A percentile compares a stretch with the other conserved stretches of the same genome.
phyloP scores from a whole-genome alignment of 2,797 vertebrate genomes.

The Protosalanx chinensis region DNA sequence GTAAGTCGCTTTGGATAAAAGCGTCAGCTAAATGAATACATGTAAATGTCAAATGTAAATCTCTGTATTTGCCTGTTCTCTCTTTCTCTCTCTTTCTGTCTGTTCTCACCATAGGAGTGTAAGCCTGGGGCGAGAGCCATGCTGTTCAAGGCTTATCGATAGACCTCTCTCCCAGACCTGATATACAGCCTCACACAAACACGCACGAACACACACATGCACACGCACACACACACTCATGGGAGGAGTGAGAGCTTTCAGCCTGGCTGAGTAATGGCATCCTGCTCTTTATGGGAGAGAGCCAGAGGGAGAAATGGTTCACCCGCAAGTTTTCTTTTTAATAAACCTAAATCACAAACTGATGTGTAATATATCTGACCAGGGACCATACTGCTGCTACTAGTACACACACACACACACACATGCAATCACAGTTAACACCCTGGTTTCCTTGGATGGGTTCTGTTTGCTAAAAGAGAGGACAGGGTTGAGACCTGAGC shows the following conservation, averaged over 20 bases:
- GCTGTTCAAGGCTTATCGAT: conserved; percentile 59
- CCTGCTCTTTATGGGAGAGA: conserved; percentile 26
- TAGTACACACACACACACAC: conserved; percentile 8
- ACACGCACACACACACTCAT: conserved; percentile 28
- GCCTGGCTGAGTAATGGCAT: conserved; percentile 40
- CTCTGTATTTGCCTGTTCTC: too few relatives aligned
- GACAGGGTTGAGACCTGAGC: background rate
- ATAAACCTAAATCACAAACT: conserved; percentile 63
- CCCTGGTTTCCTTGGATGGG: conserved; percentile 42
- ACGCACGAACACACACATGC: too few relatives aligned
- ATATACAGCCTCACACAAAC: conserved; percentile 38
- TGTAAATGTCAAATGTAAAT: too few relatives aligned
- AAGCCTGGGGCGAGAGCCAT: conserved; percentile 51
- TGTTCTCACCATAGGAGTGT: conserved; percentile 1
- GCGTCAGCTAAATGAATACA: too few relatives aligned
- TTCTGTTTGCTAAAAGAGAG: conserved; percentile 36
- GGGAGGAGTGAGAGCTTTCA: conserved; percentile 22
- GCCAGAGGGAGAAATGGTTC: conserved; percentile 32
- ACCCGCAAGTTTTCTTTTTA: conserved; percentile 61
- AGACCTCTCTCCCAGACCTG: conserved; percentile 50
- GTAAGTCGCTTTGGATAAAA: too few relatives aligned
- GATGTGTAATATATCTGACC: conserved; percentile 58
- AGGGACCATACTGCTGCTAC: background rate
- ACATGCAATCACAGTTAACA: conserved; percentile 18
- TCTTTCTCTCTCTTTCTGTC: conserved; percentile 12